These are phyloP conservation scores for Odontamblyopus rebecca DNA, from an alignment of 2,797 vertebrate genomes.

Conservation along the genomic window DNA sequence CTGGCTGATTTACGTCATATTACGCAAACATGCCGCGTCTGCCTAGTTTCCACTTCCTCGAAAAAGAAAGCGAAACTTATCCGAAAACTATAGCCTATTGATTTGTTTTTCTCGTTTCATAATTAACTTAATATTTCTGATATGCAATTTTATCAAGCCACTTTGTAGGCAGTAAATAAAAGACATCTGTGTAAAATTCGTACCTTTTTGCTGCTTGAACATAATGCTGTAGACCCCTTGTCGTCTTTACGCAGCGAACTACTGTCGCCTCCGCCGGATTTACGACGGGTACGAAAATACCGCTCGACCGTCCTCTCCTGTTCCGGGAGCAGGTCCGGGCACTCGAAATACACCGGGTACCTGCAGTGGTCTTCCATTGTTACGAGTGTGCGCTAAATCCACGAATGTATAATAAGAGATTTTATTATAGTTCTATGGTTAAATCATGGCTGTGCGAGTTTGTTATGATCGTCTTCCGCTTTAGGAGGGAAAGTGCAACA, in stretches of 20 bases:
- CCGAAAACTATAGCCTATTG: no score
- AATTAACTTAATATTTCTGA: no score
- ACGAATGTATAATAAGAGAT: no score
- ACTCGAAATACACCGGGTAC: conserved; percentile 49
- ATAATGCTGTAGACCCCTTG: conserved; percentile 33
- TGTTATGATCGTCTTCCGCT: no score
- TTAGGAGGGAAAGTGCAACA: not conserved
- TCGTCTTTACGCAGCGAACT: not conserved
- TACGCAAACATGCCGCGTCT: no score
- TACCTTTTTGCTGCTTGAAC: conserved; percentile 55
- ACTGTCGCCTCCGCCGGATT: conserved; percentile 65
- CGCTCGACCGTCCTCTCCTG: conserved; percentile 30
- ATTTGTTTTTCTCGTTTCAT: no score
- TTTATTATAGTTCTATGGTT: no score
- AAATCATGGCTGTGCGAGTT: no score
- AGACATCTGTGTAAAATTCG: not conserved
- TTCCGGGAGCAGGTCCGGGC: conserved; percentile 15
- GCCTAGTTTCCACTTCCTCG: no score
- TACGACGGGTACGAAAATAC: conserved; percentile 49
- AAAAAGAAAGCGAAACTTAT: no score
- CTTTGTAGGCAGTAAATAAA: not conserved
- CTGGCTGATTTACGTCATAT: no score
- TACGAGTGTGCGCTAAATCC: fast-evolving
- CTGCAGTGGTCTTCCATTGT: conserved; percentile 40
- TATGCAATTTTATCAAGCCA: no score